Evolutionary conservation across 2,888 invertebrate genomes (phyloP).

Genomic region (Chaitophorus viminalis): DNA sequence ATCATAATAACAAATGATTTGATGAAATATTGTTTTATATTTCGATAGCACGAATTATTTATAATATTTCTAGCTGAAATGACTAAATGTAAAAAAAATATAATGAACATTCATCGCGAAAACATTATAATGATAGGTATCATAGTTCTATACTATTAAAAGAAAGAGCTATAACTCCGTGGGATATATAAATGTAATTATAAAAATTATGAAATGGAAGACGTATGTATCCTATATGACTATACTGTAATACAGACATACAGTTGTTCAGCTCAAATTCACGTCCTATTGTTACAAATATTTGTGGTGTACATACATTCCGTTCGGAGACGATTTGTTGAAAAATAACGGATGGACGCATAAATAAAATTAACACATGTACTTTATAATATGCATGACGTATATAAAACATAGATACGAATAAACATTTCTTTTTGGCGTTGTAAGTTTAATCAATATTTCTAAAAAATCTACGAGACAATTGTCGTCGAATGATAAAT

Average conservation of each 20-base stretch:
- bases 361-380: no score
- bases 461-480: no score
- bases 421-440: no score
- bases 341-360: neutral
- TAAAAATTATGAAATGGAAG: neutral
- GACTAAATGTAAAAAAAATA: neutral
- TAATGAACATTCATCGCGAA: neutral
- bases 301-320: neutral
- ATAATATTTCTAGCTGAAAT: neutral
- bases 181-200: conserved; percentile 32
- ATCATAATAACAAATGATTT: no score
- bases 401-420: no score
- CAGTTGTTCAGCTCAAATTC: conserved; percentile 5
- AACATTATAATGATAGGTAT: neutral
- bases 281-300: conserved; percentile 5
- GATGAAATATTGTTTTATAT: no score
- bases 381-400: no score
- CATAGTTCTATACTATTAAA: neutral
- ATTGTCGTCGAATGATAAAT: no score
- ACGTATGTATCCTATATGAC: no score
- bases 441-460: no score
- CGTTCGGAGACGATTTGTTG: neutral
- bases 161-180: neutral
- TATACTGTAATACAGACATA: neutral
- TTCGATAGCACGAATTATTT: no score